Evolutionary conservation across 2,888 invertebrate genomes (phyloP).

Genomic region (Hydrotaea diabolus): DNA sequence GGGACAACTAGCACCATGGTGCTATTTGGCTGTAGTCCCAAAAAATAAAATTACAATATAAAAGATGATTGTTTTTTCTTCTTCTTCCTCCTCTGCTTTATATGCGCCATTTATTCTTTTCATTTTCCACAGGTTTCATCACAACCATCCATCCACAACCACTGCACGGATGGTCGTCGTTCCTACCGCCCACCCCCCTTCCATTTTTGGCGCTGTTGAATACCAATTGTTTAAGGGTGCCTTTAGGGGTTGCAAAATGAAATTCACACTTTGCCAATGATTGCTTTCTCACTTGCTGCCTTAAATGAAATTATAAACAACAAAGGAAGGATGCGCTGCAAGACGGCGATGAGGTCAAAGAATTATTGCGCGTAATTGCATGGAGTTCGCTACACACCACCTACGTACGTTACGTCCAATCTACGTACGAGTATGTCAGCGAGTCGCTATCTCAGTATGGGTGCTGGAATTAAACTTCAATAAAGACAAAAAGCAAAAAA

Average conservation of each 20-base stretch:
- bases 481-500: too few species aligned
- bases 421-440: background rate
- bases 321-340: conserved; percentile 37
- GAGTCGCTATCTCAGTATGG: conserved; percentile 7
- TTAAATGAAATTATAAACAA: conserved; percentile 66
- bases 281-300: conserved; percentile 64
- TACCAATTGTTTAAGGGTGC: conserved; percentile 54
- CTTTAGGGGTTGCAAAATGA: conserved; percentile 62
- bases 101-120: background rate
- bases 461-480: conserved; percentile 40
- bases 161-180: background rate
- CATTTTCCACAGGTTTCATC: conserved; percentile 14
- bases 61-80: conserved; percentile 32
- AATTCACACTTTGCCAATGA: conserved; percentile 69
- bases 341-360: conserved; percentile 11
- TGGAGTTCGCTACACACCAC: background rate
- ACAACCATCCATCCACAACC: background rate
- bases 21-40: conserved; percentile 61
- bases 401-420: background rate
- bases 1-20: conserved; percentile 30
- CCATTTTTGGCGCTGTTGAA: conserved; percentile 62
- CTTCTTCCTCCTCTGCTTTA: background rate
- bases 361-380: conserved; percentile 40
- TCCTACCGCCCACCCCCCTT: background rate
- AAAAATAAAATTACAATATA: conserved; percentile 49